phyloP scores from a whole-genome alignment of 2,113 vertebrate species.

The Channa maculata region DNA sequence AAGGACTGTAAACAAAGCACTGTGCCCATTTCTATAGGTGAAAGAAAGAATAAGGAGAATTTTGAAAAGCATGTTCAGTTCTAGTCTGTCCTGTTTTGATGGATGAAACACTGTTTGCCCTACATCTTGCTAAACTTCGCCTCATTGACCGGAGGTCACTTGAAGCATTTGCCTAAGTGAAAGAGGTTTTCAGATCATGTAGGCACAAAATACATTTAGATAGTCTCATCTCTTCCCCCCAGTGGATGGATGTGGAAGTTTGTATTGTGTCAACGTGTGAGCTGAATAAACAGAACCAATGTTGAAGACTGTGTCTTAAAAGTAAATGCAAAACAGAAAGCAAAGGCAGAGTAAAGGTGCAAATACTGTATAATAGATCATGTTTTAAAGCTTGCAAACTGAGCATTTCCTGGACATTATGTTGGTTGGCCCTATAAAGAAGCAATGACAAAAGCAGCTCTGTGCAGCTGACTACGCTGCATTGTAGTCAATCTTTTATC shows the following conservation, averaged over 20 bases:
- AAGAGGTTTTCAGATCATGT: slow-evolving; percentile 8
- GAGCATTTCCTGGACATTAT: background rate
- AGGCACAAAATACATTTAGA: background rate
- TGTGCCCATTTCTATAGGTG: too few relatives aligned
- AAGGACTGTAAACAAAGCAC: background rate
- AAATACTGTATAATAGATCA: background rate
- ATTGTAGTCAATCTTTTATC: slow-evolving; percentile 26
- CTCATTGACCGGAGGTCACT: background rate
- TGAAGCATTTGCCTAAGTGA: slow-evolving; percentile 5
- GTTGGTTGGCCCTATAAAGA: background rate
- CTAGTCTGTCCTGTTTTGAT: background rate
- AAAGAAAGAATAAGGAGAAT: too few relatives aligned
- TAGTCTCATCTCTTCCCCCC: slow-evolving; percentile 43
- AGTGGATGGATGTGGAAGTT: slow-evolving; percentile 33
- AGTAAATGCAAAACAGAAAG: slow-evolving; percentile 2
- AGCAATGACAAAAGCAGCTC: slow-evolving; percentile 11
- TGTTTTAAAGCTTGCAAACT: slow-evolving; percentile 1
- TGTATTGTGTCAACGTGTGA: background rate
- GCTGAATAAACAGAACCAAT: background rate
- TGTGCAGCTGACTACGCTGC: background rate
- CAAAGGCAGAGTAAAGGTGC: background rate
- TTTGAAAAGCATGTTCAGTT: background rate
- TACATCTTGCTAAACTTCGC: too few relatives aligned
- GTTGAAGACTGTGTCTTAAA: too few relatives aligned
- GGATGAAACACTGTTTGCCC: background rate